These are phyloP conservation scores for Nicator chloris DNA, from an alignment of 2,113 vertebrate species.

Conservation along the genomic window DNA sequence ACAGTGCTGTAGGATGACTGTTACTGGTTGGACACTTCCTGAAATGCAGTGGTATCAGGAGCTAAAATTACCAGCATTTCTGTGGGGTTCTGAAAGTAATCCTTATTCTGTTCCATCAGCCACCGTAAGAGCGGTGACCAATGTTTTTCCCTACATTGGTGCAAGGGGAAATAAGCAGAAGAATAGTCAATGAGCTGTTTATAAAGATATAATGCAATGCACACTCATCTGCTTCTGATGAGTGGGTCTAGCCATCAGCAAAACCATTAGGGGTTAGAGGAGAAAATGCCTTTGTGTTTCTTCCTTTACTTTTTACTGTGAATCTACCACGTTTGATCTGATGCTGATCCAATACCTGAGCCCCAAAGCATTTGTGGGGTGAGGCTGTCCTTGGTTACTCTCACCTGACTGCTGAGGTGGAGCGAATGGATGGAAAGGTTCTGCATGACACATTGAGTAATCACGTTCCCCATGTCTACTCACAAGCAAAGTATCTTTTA, in stretches of 20 bases:
- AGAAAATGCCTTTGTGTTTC: neutral
- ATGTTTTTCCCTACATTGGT: neutral
- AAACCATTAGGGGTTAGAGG: neutral
- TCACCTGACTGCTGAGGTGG: neutral
- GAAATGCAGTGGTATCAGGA: constrained; percentile 56
- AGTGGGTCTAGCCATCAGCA: neutral
- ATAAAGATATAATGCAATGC: neutral
- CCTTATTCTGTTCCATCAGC: neutral
- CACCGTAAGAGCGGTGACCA: neutral
- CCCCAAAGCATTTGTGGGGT: neutral
- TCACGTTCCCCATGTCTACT: neutral
- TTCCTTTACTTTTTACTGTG: neutral
- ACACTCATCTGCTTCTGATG: neutral
- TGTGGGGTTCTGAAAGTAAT: neutral
- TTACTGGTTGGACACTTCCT: constrained; percentile 67
- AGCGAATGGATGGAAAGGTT: neutral
- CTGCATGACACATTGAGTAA: neutral
- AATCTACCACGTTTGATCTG: neutral
- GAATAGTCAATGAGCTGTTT: neutral
- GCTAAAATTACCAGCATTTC: constrained; percentile 65
- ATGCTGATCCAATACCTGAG: neutral
- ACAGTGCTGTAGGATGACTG: neutral
- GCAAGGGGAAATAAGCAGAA: neutral
- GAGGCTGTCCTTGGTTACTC: neutral
- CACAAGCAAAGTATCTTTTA: neutral